These are phyloP conservation scores for Solenodon paradoxus DNA, from an alignment of 2,113 vertebrate species.

Conservation along the genomic window DNA sequence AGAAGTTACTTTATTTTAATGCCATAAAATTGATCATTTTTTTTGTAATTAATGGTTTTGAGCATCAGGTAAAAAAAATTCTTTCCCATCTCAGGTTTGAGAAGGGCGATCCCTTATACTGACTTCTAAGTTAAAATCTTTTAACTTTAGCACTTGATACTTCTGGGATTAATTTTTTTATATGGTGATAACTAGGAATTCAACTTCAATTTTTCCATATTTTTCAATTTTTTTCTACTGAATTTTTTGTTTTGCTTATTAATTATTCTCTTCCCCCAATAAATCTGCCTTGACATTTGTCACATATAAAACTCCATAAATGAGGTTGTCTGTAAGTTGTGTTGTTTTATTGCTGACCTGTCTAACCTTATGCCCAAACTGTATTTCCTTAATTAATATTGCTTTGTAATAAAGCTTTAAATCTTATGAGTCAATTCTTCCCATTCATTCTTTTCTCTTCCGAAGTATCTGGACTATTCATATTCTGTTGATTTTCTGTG, in stretches of 20 bases:
- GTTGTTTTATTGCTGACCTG: not conserved
- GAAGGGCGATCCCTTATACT: not conserved
- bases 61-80: not conserved
- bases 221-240: too few relatives aligned
- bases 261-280: too few relatives aligned
- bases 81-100: not conserved
- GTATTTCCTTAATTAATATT: not conserved
- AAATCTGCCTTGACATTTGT: not conserved
- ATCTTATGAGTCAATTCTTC: not conserved
- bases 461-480: not conserved
- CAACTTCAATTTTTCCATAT: not conserved
- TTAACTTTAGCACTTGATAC: not conserved
- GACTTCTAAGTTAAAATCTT: not conserved
- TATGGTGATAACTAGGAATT: not conserved
- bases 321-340: not conserved
- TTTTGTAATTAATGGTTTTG: not conserved
- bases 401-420: not conserved
- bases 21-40: not conserved
- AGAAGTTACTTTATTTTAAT: too few relatives aligned
- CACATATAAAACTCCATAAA: not conserved
- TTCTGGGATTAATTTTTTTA: too few relatives aligned
- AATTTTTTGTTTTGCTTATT: too few relatives aligned
- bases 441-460: not conserved
- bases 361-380: not conserved
- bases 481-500: not conserved